A percentile compares a stretch with the other conserved stretches of the same genome.
Conservation (phyloP, 2,888 invertebrate species). For the Coelopa pilipes region DNA sequence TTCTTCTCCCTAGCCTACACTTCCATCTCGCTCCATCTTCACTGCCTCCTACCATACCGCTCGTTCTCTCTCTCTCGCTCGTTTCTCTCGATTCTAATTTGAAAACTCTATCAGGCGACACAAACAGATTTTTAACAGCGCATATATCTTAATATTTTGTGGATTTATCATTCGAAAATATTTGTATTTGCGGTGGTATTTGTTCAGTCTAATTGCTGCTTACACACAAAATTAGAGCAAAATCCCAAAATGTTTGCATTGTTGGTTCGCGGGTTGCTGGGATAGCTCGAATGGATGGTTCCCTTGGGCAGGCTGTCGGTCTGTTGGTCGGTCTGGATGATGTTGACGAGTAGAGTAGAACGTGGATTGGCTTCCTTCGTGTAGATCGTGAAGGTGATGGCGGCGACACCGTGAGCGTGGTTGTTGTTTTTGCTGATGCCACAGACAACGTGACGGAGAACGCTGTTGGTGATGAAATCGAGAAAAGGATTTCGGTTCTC, state of each 20-base stretch:
- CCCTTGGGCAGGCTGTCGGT: too few species aligned
- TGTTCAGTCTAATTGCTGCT: slow-evolving; percentile 55
- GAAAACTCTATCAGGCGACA: slow-evolving; percentile 17
- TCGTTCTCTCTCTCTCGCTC: too few species aligned
- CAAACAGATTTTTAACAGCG: slow-evolving; percentile 37
- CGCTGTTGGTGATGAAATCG: neutral
- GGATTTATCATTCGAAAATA: slow-evolving; percentile 53
- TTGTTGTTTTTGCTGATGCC: neutral
- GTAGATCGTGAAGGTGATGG: neutral
- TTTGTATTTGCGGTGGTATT: slow-evolving; percentile 53
- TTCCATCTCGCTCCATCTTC: too few species aligned
- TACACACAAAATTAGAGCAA: slow-evolving; percentile 58
- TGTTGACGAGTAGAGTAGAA: too few species aligned
- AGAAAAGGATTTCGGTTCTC: too few species aligned
- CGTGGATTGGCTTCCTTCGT: neutral
- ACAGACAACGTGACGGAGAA: neutral
- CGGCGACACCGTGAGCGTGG: neutral
- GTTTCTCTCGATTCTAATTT: slow-evolving; percentile 3
- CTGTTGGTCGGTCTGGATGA: too few species aligned
- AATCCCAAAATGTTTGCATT: slow-evolving; percentile 55
- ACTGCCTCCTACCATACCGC: too few species aligned
- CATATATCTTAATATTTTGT: slow-evolving; percentile 34
- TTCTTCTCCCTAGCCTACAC: too few species aligned
- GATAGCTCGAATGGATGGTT: neutral
- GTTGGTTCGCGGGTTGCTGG: slow-evolving; percentile 22